phyloP scores from a whole-genome alignment of 2,113 vertebrate species.

The Pomatostomus ruficeps region DNA sequence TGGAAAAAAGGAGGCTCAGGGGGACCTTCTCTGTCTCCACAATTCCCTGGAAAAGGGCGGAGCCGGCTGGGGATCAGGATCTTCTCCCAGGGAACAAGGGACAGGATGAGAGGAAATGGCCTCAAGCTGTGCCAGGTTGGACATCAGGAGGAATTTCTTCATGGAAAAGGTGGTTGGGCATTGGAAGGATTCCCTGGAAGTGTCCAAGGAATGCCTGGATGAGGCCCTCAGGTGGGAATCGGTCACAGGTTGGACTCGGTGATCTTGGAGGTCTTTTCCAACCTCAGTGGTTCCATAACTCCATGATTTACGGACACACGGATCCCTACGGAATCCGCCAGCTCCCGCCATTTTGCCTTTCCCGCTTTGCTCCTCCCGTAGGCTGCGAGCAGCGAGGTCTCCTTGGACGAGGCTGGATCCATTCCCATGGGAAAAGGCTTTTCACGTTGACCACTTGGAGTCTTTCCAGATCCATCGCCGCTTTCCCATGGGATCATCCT shows the following conservation, averaged over 20 bases:
- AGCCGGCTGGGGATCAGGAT: background rate
- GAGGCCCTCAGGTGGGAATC: too few species aligned
- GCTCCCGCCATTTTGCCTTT: background rate
- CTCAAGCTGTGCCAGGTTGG: background rate
- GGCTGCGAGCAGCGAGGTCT: background rate
- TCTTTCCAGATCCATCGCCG: background rate
- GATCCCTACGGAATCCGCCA: background rate
- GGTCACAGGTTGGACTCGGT: accelerated
- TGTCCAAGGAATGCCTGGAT: background rate
- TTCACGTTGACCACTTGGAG: background rate
- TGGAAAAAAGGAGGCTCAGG: background rate
- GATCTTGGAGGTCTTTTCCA: background rate
- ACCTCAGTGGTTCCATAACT: background rate
- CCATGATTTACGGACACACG: background rate
- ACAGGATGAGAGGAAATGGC: accelerated
- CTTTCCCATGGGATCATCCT: background rate
- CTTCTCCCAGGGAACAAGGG: background rate
- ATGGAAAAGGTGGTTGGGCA: background rate
- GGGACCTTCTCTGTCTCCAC: background rate
- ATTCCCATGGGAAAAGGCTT: background rate
- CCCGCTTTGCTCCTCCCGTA: background rate
- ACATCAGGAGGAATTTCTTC: background rate
- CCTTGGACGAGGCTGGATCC: background rate
- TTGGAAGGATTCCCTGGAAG: background rate
- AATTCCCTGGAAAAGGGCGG: background rate